A percentile compares a stretch with the other conserved stretches of the same genome.
These are phyloP conservation scores for Oligia latruncula DNA, from an alignment of 2,888 invertebrate species.

Conservation along the genomic window DNA sequence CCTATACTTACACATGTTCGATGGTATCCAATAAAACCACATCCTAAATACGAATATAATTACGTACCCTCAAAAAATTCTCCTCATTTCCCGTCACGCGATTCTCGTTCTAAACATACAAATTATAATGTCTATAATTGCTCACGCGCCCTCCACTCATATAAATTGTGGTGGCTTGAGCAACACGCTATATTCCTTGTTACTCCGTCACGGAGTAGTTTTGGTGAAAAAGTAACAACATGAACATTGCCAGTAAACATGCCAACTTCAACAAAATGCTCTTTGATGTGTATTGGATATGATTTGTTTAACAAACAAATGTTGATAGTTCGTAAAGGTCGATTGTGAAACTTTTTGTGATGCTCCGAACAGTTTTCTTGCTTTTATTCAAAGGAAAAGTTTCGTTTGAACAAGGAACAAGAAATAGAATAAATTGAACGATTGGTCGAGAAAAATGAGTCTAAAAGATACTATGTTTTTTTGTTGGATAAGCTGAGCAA, in stretches of 20 bases:
- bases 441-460: too few species aligned
- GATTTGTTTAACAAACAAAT: conserved; percentile 57
- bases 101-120: conserved; percentile 57
- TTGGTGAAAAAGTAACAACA: conserved; percentile 58
- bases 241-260: conserved; percentile 65
- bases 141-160: conserved; percentile 55
- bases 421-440: conserved; percentile 17
- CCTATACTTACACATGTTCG: conserved; percentile 46
- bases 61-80: conserved; percentile 58
- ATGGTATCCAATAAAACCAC: conserved; percentile 60
- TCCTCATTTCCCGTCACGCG: conserved; percentile 58
- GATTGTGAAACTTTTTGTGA: conserved; percentile 35
- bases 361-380: conserved; percentile 6
- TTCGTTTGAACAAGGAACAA: conserved; percentile 21
- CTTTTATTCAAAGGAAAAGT: background rate
- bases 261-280: conserved; percentile 54
- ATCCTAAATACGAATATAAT: conserved; percentile 61
- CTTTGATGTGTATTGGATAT: conserved; percentile 54
- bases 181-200: conserved; percentile 57
- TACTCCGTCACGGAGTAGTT: conserved; percentile 59
- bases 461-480: conserved; percentile 6
- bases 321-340: conserved; percentile 43
- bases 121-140: conserved; percentile 61
- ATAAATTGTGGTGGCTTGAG: conserved; percentile 51
- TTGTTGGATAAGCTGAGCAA: background rate